Conservation (phyloP, 64 coral and sea anemone species). For the Astreopora myriophthalma region DNA sequence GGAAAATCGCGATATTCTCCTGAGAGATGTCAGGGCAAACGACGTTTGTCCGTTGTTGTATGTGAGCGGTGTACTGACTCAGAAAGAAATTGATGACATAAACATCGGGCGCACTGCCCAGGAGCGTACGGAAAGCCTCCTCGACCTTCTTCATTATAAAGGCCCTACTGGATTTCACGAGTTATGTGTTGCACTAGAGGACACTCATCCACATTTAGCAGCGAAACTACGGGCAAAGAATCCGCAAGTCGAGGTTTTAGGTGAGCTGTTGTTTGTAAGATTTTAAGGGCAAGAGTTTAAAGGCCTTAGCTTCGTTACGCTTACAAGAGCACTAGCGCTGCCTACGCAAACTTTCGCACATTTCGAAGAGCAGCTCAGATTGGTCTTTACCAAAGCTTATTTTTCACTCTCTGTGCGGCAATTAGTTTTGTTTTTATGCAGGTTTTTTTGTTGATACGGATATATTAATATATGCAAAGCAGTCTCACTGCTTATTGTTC, state of each 20-base stretch:
- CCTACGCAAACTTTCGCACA: background rate
- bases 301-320: constrained; percentile 3
- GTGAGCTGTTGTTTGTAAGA: constrained; percentile 9
- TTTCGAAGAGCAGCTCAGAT: background rate
- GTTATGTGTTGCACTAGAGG: constrained; percentile 85
- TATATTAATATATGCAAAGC: constrained; percentile 47
- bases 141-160: constrained; percentile 91
- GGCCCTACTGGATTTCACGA: constrained; percentile 83
- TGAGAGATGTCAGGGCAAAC: constrained; percentile 77
- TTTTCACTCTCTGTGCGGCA: background rate
- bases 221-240: constrained; percentile 62
- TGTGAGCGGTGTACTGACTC: constrained; percentile 67
- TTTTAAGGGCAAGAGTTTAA: background rate
- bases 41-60: constrained; percentile 76
- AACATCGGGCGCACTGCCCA: constrained; percentile 74
- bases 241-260: constrained; percentile 67
- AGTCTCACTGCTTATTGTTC: background rate
- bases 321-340: background rate
- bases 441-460: constrained; percentile 18
- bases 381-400: constrained; percentile 3
- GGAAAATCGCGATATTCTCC: constrained; percentile 80
- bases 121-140: constrained; percentile 77
- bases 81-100: constrained; percentile 92
- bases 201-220: constrained; percentile 78
- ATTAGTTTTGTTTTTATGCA: constrained; percentile 63